A percentile compares a stretch with the other conserved stretches of the same genome.
Conservation (phyloP, 2,113 vertebrate species). For the Oreocharis arfaki region DNA sequence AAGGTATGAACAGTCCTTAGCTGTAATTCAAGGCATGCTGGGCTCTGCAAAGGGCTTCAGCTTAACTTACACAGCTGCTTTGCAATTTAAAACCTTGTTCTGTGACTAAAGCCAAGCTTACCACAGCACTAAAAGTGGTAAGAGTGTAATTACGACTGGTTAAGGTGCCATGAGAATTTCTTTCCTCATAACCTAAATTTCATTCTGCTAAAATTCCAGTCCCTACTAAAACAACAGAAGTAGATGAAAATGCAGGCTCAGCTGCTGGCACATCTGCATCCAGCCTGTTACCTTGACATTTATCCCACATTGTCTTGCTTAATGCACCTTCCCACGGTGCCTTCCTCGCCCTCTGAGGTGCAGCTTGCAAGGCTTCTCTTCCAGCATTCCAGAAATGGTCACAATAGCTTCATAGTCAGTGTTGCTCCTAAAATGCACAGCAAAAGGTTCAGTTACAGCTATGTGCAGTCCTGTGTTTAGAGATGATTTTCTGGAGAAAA, state of each 20-base stretch:
- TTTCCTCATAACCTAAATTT: not conserved
- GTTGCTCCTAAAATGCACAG: slow-evolving; percentile 67
- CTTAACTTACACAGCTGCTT: not conserved
- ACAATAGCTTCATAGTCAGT: slow-evolving; percentile 65
- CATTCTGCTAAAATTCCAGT: not conserved
- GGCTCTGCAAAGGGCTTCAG: not conserved
- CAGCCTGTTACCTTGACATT: not conserved
- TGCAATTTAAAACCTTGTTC: not conserved
- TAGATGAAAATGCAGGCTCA: not conserved
- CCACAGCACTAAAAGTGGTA: not conserved
- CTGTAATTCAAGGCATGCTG: not conserved
- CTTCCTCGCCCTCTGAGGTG: slow-evolving; percentile 78
- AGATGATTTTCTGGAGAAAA: not conserved
- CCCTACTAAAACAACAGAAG: not conserved
- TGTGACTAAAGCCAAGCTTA: not conserved
- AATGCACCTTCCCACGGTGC: slow-evolving; percentile 47
- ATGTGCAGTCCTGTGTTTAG: not conserved
- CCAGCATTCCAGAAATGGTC: slow-evolving; percentile 76
- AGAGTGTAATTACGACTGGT: not conserved
- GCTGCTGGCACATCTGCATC: not conserved
- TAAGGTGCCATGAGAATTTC: not conserved
- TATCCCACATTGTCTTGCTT: not conserved
- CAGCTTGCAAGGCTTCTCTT: slow-evolving; percentile 74
- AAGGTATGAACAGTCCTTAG: not conserved
- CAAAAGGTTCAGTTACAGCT: not conserved